A percentile compares a stretch with the other conserved stretches of the same genome.
Conservation (phyloP, 2,888 invertebrate genomes). For the Epinotia demarniana region DNA sequence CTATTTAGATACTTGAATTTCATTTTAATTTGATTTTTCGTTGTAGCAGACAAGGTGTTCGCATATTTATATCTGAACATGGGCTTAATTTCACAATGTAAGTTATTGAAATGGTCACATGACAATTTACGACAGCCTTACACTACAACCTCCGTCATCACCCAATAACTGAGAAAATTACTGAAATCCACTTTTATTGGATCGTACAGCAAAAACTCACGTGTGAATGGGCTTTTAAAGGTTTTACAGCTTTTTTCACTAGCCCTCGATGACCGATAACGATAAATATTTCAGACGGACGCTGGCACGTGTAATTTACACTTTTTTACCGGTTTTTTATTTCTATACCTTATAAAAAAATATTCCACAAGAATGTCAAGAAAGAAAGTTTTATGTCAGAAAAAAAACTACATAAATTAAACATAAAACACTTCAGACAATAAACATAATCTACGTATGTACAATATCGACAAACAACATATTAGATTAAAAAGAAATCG, state of each 20-base stretch:
- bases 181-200: constrained; percentile 11
- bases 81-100: not conserved
- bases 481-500: too few relatives aligned
- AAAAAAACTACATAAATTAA: too few relatives aligned
- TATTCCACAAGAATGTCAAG: too few relatives aligned
- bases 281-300: constrained; percentile 26
- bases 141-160: not conserved
- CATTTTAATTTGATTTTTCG: too few relatives aligned
- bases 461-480: too few relatives aligned
- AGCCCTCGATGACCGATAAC: constrained; percentile 31
- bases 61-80: too few relatives aligned
- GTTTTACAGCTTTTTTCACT: constrained; percentile 33
- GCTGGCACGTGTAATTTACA: constrained; percentile 10
- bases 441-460: too few relatives aligned
- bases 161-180: not conserved
- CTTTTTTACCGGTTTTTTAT: constrained; percentile 4
- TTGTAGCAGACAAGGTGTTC: too few relatives aligned
- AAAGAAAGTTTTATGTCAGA: too few relatives aligned
- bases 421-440: too few relatives aligned
- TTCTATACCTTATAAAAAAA: not conserved
- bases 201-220: constrained; percentile 20
- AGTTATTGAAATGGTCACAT: not conserved
- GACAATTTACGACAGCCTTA: not conserved
- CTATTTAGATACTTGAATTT: too few relatives aligned
- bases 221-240: constrained; percentile 39